Evolutionary conservation across 2,113 vertebrate genomes (phyloP), one percentile per base, ranked within the genome.

Genomic region (Circaetus cinerascens): DNA sequence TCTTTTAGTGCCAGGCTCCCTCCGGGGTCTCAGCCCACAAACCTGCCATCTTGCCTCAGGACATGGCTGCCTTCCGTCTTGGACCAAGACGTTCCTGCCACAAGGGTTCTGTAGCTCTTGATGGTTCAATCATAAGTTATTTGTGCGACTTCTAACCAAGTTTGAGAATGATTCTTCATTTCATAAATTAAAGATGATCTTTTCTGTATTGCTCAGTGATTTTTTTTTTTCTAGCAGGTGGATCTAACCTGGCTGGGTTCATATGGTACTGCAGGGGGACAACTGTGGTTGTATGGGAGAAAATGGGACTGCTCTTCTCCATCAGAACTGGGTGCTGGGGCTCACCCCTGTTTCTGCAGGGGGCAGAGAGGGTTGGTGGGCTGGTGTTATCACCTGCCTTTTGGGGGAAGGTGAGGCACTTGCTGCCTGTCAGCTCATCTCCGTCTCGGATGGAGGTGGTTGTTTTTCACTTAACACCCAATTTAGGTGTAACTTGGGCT

Each of bases 151-250:
- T 96, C 78, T 91, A 79, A 94, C 53, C 30, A 87, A 43, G 53
- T 91, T 50, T 91, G 80, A 94, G 68, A 88, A 83, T 62, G 67
- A 87, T 84, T 95, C 43, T 53, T 84, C 86, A 93, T 95, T 97
- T 96, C 91, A 93, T 91, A 94, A 97, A 97, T 92, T 92, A 87
- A 92, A 96, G 62, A 64, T 85, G 5, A 96, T 90, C 48, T 96
- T 95, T 97, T 92, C 82, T 95, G 79, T 92, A 71, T 26, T 23
- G 41, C n/a, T n/a, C 1, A 3, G 69, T 74, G 17, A 5, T 43
- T 77, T 88, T 86, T 26, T 75, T n/a, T n/a, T 71, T 40, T 10
- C 34, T 41, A 32, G 34, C 16, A 7, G 15, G 40, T 15, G 4
- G 26, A 2, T 67, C 15, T 15, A 25, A 34, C 27, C 13, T 56